Evolutionary conservation across 1,140 invertebrate species (phyloP).

Genomic region (Caenorhabditis brenneri): DNA sequence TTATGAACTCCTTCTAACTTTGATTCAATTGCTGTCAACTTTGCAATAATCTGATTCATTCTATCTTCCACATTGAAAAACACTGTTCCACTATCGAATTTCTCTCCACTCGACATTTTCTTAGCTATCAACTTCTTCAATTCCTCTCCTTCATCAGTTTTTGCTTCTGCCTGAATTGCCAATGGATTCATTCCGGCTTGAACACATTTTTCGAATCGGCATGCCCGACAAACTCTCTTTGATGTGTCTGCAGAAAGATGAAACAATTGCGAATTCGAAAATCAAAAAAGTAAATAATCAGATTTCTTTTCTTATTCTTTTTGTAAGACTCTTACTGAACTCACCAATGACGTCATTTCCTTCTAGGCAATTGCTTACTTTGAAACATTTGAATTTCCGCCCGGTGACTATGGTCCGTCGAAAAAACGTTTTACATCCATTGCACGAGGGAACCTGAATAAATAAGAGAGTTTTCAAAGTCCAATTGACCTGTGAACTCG

Average conservation of each 20-base stretch:
- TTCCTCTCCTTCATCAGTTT: neutral
- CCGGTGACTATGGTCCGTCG: neutral
- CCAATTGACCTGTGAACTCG: too few species aligned
- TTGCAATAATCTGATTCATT: neutral
- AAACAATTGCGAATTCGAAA: neutral
- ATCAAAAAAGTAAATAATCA: slow-evolving; percentile 11
- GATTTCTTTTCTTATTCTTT: neutral
- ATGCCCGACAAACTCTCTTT: neutral
- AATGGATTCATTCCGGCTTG: neutral
- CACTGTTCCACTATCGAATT: neutral
- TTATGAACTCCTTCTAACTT: neutral
- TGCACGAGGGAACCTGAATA: neutral
- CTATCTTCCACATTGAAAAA: slow-evolving; percentile 10
- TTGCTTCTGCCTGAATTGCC: neutral
- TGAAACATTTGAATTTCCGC: neutral
- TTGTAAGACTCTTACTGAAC: neutral
- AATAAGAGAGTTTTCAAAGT: too few species aligned
- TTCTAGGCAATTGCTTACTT: neutral
- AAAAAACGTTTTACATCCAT: neutral
- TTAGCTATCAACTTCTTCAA: neutral
- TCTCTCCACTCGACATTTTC: neutral
- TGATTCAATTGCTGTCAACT: neutral
- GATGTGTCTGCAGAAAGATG: neutral
- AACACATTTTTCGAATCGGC: neutral
- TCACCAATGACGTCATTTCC: neutral